Percentiles rank a stretch among this genome's conserved stretches.
These are phyloP conservation scores for Narcine bancroftii DNA, from an alignment of 2,113 vertebrate species.

Conservation along the genomic window DNA sequence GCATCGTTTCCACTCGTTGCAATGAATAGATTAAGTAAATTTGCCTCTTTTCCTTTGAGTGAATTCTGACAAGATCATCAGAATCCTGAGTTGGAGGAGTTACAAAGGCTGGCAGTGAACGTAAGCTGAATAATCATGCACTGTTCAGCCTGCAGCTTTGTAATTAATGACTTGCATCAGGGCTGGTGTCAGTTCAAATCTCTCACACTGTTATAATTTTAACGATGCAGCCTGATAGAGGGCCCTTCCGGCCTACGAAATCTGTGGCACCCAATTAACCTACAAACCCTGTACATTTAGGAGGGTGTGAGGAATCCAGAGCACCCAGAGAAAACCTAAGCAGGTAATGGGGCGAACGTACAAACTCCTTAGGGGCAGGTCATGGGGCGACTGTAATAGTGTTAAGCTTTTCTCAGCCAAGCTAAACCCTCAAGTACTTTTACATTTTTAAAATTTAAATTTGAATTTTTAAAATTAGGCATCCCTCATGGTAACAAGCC, in stretches of 20 bases:
- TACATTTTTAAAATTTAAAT: too few relatives aligned
- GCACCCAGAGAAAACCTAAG: too few relatives aligned
- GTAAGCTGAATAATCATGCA: slow-evolving; percentile 12
- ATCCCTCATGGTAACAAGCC: too few relatives aligned
- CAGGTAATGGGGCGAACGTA: too few relatives aligned
- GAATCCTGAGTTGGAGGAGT: not conserved
- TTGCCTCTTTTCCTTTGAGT: not conserved
- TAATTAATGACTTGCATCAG: slow-evolving; percentile 21
- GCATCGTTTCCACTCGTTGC: not conserved
- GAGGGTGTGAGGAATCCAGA: too few relatives aligned
- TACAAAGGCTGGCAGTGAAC: not conserved
- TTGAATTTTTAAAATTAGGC: too few relatives aligned
- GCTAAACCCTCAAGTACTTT: not conserved
- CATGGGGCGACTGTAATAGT: too few relatives aligned
- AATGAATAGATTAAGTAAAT: not conserved
- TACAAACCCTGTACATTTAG: too few relatives aligned
- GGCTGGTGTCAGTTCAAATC: slow-evolving; percentile 21
- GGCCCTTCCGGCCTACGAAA: too few relatives aligned
- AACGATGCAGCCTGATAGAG: too few relatives aligned
- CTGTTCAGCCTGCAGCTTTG: not conserved
- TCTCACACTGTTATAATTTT: not conserved
- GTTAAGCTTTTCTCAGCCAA: not conserved
- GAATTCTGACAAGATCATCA: not conserved
- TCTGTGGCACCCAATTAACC: too few relatives aligned
- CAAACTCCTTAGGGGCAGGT: too few relatives aligned